phyloP scores from a whole-genome alignment of 2,113 vertebrate genomes.

The Mus spicilegus region DNA sequence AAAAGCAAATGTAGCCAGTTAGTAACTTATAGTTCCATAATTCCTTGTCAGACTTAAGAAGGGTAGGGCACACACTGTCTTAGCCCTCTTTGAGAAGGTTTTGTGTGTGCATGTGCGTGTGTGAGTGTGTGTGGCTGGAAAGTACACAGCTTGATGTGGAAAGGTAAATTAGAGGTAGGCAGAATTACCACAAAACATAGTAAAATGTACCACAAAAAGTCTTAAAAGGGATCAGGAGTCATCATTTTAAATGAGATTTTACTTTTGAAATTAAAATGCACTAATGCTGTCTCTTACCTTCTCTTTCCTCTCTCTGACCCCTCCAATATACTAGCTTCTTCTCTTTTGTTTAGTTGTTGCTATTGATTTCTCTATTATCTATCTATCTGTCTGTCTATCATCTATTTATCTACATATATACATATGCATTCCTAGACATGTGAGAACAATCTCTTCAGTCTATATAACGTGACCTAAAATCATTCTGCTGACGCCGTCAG shows the following conservation, averaged over 20 bases:
- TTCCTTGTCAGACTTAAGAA: slow-evolving; percentile 13
- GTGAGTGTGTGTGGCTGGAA: background rate
- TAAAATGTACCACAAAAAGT: background rate
- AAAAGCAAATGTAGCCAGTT: slow-evolving; percentile 38
- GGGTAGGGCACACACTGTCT: background rate
- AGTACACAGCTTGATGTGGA: background rate
- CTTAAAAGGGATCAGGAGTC: background rate
- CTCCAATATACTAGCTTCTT: background rate
- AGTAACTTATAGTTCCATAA: slow-evolving; percentile 25
- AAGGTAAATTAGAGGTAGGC: background rate
- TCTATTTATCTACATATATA: background rate
- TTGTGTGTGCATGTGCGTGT: background rate
- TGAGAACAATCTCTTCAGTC: background rate
- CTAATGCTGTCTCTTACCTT: background rate
- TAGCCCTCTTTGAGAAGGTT: background rate
- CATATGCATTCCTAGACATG: background rate
- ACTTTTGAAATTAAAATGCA: background rate
- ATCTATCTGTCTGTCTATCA: background rate
- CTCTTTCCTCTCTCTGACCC: background rate
- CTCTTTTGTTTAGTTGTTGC: background rate
- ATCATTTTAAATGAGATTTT: background rate
- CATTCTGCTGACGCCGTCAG: background rate
- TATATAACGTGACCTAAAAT: background rate
- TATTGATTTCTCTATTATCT: background rate
- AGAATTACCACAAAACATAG: background rate